A percentile compares a stretch with the other conserved stretches of the same genome.
Conservation (phyloP, 2,797 vertebrate species). For the Mustela erminea region DNA sequence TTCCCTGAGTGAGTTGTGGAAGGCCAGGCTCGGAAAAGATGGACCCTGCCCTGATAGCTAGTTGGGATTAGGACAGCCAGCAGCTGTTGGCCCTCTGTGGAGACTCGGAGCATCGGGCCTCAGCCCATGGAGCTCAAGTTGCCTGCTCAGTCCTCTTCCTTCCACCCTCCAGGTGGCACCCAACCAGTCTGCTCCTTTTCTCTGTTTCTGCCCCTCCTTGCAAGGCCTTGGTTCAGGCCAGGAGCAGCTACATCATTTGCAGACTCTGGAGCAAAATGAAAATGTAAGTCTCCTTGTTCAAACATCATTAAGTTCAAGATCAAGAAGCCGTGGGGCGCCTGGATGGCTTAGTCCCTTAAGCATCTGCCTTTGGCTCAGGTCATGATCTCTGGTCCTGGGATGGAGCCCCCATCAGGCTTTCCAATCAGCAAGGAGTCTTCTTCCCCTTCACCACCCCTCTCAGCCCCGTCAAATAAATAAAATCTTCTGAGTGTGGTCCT, state of each 20-base stretch:
- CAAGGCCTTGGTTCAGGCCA: neutral
- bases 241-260: neutral
- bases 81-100: neutral
- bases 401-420: neutral
- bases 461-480: neutral
- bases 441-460: neutral
- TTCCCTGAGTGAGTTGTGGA: neutral
- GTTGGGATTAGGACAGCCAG: neutral
- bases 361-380: neutral
- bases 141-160: neutral
- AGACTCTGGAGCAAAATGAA: conserved; percentile 15
- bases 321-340: neutral
- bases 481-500: neutral
- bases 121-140: too few relatives aligned
- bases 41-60: neutral
- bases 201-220: neutral
- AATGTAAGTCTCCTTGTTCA: neutral
- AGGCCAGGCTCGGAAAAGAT: neutral
- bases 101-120: neutral
- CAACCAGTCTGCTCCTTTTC: neutral
- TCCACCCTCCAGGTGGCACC: neutral
- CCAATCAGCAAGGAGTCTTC: neutral
- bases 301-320: neutral
- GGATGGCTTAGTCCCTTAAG: neutral
- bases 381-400: neutral